A percentile compares a stretch with the other conserved stretches of the same genome.
phyloP scores from a whole-genome alignment of 2,888 invertebrate genomes.

The Chloromyia formosa region DNA sequence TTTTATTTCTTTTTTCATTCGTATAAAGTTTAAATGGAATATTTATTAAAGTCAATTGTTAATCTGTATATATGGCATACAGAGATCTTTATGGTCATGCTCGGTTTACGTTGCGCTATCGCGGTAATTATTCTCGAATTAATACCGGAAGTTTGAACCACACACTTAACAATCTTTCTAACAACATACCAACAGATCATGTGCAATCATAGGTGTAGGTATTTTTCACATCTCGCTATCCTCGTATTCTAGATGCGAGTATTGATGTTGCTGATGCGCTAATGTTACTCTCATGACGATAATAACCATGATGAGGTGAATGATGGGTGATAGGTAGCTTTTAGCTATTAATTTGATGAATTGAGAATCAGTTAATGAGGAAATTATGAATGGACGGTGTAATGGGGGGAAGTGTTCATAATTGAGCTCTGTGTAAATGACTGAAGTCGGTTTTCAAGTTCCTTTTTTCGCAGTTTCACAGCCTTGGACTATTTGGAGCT shows the following conservation, averaged over 20 bases:
- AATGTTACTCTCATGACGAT: slow-evolving; percentile 10
- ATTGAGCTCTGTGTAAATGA: slow-evolving; percentile 21
- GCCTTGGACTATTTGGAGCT: too few relatives aligned
- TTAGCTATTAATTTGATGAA: slow-evolving; percentile 43
- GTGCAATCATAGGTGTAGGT: too few relatives aligned
- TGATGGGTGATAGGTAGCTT: slow-evolving; percentile 41
- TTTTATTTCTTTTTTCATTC: too few relatives aligned
- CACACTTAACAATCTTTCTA: slow-evolving; percentile 24
- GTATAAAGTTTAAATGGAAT: slow-evolving; percentile 38
- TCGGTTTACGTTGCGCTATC: slow-evolving; percentile 23
- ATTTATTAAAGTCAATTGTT: slow-evolving; percentile 44
- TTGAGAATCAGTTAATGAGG: slow-evolving; percentile 38
- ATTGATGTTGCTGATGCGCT: slow-evolving; percentile 28
- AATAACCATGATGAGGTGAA: slow-evolving; percentile 11
- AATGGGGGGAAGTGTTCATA: slow-evolving; percentile 18
- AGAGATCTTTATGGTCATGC: slow-evolving; percentile 42
- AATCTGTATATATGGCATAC: slow-evolving; percentile 23
- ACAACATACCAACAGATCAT: background rate
- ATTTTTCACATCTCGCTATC: too few relatives aligned
- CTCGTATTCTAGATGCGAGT: background rate
- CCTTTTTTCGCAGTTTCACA: too few relatives aligned
- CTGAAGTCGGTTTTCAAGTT: slow-evolving; percentile 1
- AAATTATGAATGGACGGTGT: slow-evolving; percentile 37
- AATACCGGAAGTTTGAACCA: slow-evolving; percentile 43
- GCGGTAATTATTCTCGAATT: slow-evolving; percentile 41